Percentiles rank a stretch among this genome's conserved stretches.
Evolutionary conservation across 1,140 invertebrate genomes (phyloP).

Genomic region (Carposina sasakii): DNA sequence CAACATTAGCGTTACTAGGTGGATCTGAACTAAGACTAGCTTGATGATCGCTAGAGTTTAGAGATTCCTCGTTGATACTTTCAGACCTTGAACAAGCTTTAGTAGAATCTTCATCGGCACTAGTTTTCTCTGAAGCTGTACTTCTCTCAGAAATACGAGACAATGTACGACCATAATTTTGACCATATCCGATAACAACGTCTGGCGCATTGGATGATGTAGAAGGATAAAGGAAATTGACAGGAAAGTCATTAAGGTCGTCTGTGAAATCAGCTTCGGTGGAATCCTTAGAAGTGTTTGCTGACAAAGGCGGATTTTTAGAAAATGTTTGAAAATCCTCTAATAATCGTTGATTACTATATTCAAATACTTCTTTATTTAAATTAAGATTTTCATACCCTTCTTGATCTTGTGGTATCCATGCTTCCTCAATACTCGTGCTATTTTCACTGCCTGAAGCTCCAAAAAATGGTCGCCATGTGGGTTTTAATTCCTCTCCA

Average conservation of each 20-base stretch:
- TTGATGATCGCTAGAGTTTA: conserved; percentile 87
- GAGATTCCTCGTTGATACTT: conserved; percentile 86
- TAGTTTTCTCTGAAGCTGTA: conserved; percentile 85
- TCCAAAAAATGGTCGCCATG: conserved; percentile 86
- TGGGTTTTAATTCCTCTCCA: conserved; percentile 80
- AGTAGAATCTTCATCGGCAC: conserved; percentile 87
- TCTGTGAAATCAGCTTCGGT: conserved; percentile 80
- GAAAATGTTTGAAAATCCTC: conserved; percentile 71
- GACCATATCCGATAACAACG: conserved; percentile 78
- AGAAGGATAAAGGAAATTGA: conserved; percentile 80
- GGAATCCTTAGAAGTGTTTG: conserved; percentile 75
- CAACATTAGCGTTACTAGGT: conserved; percentile 78
- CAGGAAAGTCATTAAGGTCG: conserved; percentile 81
- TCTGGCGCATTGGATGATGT: conserved; percentile 69
- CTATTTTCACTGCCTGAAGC: conserved; percentile 81
- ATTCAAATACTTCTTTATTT: conserved; percentile 66
- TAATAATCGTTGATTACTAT: conserved; percentile 58
- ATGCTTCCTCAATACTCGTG: conserved; percentile 87
- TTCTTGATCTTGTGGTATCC: conserved; percentile 83
- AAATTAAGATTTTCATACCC: conserved; percentile 72
- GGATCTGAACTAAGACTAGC: conserved; percentile 89
- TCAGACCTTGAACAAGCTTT: conserved; percentile 86
- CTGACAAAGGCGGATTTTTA: conserved; percentile 72
- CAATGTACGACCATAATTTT: conserved; percentile 83
- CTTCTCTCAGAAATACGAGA: conserved; percentile 90